phyloP scores from a whole-genome alignment of 2,113 vertebrate genomes.

The Sylvietta virens region DNA sequence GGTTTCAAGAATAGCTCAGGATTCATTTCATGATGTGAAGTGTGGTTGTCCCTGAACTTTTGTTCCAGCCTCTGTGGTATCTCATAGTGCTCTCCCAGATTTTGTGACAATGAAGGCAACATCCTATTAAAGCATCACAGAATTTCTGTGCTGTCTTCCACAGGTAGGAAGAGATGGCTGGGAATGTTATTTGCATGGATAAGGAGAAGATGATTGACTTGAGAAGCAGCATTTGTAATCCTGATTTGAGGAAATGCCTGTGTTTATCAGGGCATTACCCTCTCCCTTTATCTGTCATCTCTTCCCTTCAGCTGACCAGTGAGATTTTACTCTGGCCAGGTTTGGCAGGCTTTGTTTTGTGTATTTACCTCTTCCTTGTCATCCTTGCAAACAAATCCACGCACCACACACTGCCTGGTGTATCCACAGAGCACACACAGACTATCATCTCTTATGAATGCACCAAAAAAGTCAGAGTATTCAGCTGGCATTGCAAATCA shows the following conservation, averaged over 20 bases:
- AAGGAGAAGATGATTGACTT: neutral
- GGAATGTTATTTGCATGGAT: neutral
- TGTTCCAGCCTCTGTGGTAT: neutral
- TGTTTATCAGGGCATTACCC: neutral
- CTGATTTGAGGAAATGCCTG: neutral
- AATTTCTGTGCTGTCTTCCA: neutral
- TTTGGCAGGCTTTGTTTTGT: neutral
- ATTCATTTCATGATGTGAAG: neutral
- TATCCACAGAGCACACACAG: neutral
- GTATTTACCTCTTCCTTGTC: neutral
- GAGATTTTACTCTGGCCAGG: neutral
- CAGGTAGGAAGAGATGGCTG: neutral
- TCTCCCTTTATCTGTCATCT: neutral
- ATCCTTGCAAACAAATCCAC: neutral
- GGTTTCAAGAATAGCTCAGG: neutral
- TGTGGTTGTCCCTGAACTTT: neutral
- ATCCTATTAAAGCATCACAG: neutral
- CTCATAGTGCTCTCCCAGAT: neutral
- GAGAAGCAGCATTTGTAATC: neutral
- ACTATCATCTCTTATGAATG: neutral
- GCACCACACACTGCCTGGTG: neutral
- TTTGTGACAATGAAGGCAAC: neutral
- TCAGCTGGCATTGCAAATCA: slow-evolving; percentile 59
- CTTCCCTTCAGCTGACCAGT: neutral
- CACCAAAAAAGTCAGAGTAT: neutral